Base-by-base conservation (phyloP, 2,888 invertebrate species). In the Diabrotica balteata region DNA sequence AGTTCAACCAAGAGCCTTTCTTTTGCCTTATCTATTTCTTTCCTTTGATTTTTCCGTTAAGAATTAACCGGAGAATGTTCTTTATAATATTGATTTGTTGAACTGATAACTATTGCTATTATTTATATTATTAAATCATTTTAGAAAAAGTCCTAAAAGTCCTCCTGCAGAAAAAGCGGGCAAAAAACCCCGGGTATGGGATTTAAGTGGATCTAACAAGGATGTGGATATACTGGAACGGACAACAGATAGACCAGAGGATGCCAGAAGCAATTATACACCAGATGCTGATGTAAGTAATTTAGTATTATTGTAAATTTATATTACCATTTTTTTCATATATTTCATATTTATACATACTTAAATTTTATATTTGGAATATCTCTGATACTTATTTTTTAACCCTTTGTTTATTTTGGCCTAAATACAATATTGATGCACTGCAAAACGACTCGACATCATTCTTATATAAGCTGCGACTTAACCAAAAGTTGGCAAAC, bases 181-280 rank as follows among this genome's bases (percentile, higher is more conserved):
- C 0, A 98, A 98, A 80, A 93, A 94, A 80, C 95, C 94, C 0
- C 89, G 96, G 63, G 89, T 93, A 63, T 98, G 97, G 98, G 96
- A 94, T 76, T 85, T 94, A 61, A 92, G 92, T 52, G 96, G 96
- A 44, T 91, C 88, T 60, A 84, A 87, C 9, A 91, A 92, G 72
- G 96, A 97, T 84, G 85, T 93, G 58, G 89, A 89, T 9, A 85
- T 87, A n/a, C 85, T 97, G 51, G 96, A 97, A 84, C 89, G 93
- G 78, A 93, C 93, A 66, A 90, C 89, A 69, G 94, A 93, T 82
- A 89, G 89, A 79, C 91, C 91, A 0, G 90, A 89, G 68, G 89
- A 90, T 72, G 86, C 86, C 7, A 86, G 84, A 71, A 85, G 86
- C 66, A 88, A 89, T 66, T 85, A 90, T 72, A 86, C 87, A 50